A percentile compares a stretch with the other conserved stretches of the same genome.
phyloP scores from a whole-genome alignment of 1,140 invertebrate genomes.

The Brachionus manjavacas region DNA sequence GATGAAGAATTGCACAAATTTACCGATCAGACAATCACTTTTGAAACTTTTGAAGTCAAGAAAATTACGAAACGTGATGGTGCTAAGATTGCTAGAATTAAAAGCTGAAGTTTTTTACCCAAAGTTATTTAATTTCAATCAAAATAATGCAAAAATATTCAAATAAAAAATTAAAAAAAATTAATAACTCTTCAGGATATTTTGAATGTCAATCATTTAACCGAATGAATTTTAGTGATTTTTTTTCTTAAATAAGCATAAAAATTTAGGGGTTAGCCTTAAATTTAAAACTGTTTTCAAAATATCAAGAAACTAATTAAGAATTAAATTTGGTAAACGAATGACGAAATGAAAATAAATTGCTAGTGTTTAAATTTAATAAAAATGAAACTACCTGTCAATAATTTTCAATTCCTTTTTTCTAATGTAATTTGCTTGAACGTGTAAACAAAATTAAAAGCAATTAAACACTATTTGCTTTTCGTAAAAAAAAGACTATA shows the following conservation, averaged over 20 bases:
- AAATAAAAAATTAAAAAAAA: neutral
- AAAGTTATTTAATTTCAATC: neutral
- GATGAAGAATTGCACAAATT: slow-evolving; percentile 69
- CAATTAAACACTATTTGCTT: neutral
- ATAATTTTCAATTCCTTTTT: neutral
- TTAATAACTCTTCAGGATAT: neutral
- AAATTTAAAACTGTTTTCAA: neutral
- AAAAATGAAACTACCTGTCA: neutral
- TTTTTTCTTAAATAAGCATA: neutral
- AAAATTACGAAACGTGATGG: slow-evolving; percentile 42
- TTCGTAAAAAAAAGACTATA: neutral
- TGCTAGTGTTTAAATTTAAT: neutral
- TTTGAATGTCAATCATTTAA: neutral
- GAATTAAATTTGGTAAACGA: neutral
- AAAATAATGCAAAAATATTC: neutral
- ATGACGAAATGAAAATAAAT: neutral
- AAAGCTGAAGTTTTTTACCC: neutral
- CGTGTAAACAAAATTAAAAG: neutral
- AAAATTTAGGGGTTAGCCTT: neutral
- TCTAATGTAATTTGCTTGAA: neutral
- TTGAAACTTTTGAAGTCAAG: slow-evolving; percentile 34
- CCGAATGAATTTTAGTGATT: neutral
- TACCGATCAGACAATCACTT: slow-evolving; percentile 64
- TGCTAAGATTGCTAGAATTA: slow-evolving; percentile 40
- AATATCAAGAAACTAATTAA: neutral